Conservation (phyloP, 2,113 vertebrate species). For the Hypanus sabinus region DNA sequence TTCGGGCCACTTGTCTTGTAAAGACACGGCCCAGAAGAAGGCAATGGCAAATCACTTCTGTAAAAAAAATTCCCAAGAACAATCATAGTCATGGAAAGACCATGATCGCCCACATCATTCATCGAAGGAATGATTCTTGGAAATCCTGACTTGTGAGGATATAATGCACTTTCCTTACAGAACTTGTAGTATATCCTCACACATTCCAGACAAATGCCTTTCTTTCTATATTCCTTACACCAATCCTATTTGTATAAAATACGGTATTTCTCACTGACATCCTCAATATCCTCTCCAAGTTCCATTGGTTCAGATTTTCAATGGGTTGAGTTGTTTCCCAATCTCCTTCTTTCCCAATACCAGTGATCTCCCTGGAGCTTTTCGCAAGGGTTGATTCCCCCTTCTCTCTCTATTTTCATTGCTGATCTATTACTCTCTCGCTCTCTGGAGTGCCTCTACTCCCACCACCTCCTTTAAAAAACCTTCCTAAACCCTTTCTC, state of each 20-base stretch:
- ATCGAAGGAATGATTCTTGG: too few relatives aligned
- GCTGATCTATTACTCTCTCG: not conserved
- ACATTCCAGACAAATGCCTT: not conserved
- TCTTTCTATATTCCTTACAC: not conserved
- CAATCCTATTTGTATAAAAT: not conserved
- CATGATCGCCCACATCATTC: too few relatives aligned
- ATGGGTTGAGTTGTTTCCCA: not conserved
- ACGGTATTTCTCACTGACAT: not conserved
- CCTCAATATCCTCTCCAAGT: not conserved
- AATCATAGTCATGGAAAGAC: too few relatives aligned
- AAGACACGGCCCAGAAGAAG: too few relatives aligned
- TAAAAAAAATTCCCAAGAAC: too few relatives aligned
- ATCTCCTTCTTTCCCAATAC: not conserved
- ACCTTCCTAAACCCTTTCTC: not conserved
- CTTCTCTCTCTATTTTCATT: not conserved
- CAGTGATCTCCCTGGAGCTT: not conserved
- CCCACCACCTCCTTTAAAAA: not conserved
- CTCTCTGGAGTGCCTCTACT: too few relatives aligned
- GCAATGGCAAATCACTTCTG: too few relatives aligned
- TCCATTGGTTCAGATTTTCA: not conserved
- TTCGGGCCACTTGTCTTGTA: too few relatives aligned
- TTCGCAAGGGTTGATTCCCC: not conserved
- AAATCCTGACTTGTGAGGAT: too few relatives aligned
- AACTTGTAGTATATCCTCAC: too few relatives aligned
- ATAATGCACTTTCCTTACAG: too few relatives aligned